A percentile compares a stretch with the other conserved stretches of the same genome.
phyloP scores from a whole-genome alignment of 2,888 invertebrate species.

The Spodoptera picta region DNA sequence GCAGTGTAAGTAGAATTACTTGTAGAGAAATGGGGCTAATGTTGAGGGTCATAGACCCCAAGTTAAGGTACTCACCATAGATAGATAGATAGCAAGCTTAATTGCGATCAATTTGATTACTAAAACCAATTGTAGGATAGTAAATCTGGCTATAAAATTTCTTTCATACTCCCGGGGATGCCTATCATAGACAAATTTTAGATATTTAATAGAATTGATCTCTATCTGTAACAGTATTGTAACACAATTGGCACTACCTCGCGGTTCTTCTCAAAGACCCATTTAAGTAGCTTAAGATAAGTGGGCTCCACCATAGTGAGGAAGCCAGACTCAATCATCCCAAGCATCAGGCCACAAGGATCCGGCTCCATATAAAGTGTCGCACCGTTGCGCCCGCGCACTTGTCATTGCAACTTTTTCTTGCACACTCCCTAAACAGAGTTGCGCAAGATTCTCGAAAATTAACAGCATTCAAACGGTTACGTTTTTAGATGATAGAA shows the following conservation, averaged over 20 bases:
- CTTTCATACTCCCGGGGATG: too few relatives aligned
- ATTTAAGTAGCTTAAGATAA: constrained; percentile 31
- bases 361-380: constrained; percentile 55
- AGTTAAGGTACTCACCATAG: not conserved
- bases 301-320: constrained; percentile 6
- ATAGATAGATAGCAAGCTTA: not conserved
- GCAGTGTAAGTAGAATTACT: constrained; percentile 34
- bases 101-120: not conserved
- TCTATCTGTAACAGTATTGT: too few relatives aligned
- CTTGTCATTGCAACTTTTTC: constrained; percentile 54
- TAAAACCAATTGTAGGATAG: too few relatives aligned
- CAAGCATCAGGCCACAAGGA: constrained; percentile 38
- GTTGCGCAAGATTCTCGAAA: constrained; percentile 58
- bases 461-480: constrained; percentile 60
- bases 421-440: constrained; percentile 59
- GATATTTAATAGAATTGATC: too few relatives aligned
- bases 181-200: too few relatives aligned
- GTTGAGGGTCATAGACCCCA: not conserved
- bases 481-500: constrained; percentile 41
- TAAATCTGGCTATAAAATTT: too few relatives aligned
- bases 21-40: constrained; percentile 24
- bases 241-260: not conserved
- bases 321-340: constrained; percentile 23
- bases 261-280: constrained; percentile 4
- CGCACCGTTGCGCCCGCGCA: constrained; percentile 49